phyloP scores from a whole-genome alignment of 2,797 vertebrate genomes.

The Caiman crocodilus region DNA sequence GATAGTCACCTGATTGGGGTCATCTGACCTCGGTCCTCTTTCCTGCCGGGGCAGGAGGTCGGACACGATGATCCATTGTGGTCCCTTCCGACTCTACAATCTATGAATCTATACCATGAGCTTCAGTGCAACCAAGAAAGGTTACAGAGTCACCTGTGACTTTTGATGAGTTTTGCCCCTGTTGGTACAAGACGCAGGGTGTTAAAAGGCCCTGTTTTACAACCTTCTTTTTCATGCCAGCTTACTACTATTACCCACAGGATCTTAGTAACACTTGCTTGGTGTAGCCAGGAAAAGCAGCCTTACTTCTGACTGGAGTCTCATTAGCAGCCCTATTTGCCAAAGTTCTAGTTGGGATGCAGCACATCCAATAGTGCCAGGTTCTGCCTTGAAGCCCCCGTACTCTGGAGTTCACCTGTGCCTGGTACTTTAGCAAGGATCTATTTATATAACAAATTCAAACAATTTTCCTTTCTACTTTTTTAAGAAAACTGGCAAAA shows the following conservation, averaged over 20 bases:
- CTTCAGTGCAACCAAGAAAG: not conserved
- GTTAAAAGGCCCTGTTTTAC: not conserved
- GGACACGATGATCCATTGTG: too few relatives aligned
- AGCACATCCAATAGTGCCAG: not conserved
- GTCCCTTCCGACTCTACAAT: too few relatives aligned
- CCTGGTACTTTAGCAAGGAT: not conserved
- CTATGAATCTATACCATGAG: accelerated
- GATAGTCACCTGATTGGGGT: too few relatives aligned
- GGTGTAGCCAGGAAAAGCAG: not conserved
- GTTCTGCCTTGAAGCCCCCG: not conserved
- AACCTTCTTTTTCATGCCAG: too few relatives aligned
- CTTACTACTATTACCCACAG: not conserved
- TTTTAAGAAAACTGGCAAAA: not conserved
- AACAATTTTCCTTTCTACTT: not conserved
- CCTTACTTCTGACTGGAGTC: not conserved
- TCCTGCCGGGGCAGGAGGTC: too few relatives aligned
- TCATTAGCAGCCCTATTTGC: not conserved
- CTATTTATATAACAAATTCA: not conserved
- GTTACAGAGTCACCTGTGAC: not conserved
- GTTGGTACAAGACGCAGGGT: not conserved
- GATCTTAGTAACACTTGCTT: not conserved
- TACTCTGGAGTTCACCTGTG: not conserved
- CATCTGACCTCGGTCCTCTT: too few relatives aligned
- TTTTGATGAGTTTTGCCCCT: not conserved
- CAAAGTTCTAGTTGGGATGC: conserved; percentile 3